A percentile compares a stretch with the other conserved stretches of the same genome.
Conservation (phyloP, 2,113 vertebrate genomes). For the Plestiodon gilberti region DNA sequence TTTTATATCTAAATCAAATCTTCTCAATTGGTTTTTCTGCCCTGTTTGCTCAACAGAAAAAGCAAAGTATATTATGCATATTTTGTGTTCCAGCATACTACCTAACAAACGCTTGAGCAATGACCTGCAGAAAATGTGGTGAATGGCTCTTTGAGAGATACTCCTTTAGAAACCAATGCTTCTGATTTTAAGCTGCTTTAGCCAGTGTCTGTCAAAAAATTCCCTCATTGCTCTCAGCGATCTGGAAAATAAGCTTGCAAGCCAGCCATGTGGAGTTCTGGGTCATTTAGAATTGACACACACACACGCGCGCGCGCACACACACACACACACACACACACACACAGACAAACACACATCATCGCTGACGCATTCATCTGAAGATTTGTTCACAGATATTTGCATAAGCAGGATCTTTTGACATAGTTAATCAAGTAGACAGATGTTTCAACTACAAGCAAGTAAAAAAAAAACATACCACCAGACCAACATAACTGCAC, state of each 20-base stretch:
- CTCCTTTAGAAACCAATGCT: conserved; percentile 43
- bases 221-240: conserved; percentile 72
- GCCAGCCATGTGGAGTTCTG: conserved; percentile 63
- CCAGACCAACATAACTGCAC: conserved; percentile 20
- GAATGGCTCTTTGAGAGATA: conserved; percentile 36
- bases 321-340: conserved; percentile 46
- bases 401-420: conserved; percentile 51
- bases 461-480: background rate
- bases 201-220: conserved; percentile 31
- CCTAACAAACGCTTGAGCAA: conserved; percentile 30
- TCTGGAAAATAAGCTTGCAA: conserved; percentile 80
- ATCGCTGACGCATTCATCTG: conserved; percentile 30
- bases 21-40: background rate
- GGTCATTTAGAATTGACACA: conserved; percentile 67
- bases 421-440: conserved; percentile 40
- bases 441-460: conserved; percentile 22
- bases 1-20: background rate
- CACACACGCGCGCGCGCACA: conserved; percentile 48
- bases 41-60: fast-evolving
- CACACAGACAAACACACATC: background rate
- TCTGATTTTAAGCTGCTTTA: conserved; percentile 44
- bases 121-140: conserved; percentile 28
- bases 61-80: background rate
- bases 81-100: conserved; percentile 7
- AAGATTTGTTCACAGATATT: conserved; percentile 34